A percentile compares a stretch with the other conserved stretches of the same genome.
These are phyloP conservation scores for Melangyna quadrimaculata DNA, from an alignment of 2,888 invertebrate species.

Conservation along the genomic window DNA sequence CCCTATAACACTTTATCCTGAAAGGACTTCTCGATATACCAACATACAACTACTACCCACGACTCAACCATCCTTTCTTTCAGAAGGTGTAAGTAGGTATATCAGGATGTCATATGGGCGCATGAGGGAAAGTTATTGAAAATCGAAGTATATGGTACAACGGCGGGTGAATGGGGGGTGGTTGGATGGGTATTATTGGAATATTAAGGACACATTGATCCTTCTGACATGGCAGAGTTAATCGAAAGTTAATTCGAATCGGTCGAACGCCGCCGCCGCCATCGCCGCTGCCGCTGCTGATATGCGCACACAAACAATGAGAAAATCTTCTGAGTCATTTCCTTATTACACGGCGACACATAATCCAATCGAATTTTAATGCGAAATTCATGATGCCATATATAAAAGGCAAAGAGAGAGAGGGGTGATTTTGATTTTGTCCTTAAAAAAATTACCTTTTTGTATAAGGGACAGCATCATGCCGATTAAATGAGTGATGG, in stretches of 20 bases:
- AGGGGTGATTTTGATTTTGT: constrained; percentile 29
- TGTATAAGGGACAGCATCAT: constrained; percentile 22
- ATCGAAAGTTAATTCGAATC: constrained; percentile 81
- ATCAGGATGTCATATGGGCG: constrained; percentile 47
- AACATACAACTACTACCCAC: neutral
- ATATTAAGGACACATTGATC: constrained; percentile 52
- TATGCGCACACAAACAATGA: constrained; percentile 63
- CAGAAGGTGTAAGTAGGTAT: constrained; percentile 24
- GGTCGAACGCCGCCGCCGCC: constrained; percentile 69
- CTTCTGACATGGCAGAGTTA: constrained; percentile 77
- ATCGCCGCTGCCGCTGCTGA: neutral
- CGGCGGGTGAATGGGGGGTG: neutral
- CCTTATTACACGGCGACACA: constrained; percentile 55
- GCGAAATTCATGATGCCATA: constrained; percentile 73
- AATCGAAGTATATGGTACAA: constrained; percentile 18
- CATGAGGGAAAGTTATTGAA: constrained; percentile 58
- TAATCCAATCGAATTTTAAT: constrained; percentile 71
- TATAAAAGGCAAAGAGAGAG: constrained; percentile 55
- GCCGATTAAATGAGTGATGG: constrained; percentile 67
- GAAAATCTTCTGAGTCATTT: constrained; percentile 70
- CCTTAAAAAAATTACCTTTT: constrained; percentile 16
- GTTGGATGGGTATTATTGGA: constrained; percentile 2
- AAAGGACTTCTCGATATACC: neutral
- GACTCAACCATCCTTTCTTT: neutral
- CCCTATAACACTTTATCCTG: constrained; percentile 16